A percentile compares a stretch with the other conserved stretches of the same genome.
phyloP scores from a whole-genome alignment of 2,113 vertebrate genomes.

The Peromyscus leucopus region DNA sequence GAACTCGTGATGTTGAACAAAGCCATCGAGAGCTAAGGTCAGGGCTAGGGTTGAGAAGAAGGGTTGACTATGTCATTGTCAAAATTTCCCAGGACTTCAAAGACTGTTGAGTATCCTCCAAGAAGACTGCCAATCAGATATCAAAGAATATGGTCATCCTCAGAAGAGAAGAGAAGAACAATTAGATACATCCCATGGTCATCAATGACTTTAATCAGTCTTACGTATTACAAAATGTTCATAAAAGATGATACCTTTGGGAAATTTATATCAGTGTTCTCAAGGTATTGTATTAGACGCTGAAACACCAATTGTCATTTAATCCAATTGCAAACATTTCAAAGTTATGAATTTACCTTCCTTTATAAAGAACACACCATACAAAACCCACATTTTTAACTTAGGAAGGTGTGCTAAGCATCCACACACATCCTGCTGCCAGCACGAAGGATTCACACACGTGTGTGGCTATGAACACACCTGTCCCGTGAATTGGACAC shows the following conservation, averaged over 20 bases:
- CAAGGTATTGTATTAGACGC: not conserved
- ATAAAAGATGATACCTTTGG: not conserved
- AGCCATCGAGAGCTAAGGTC: not conserved
- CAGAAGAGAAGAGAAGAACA: not conserved
- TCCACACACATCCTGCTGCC: not conserved
- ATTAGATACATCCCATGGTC: not conserved
- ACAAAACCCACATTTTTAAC: not conserved
- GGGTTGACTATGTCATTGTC: not conserved
- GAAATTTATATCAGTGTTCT: not conserved
- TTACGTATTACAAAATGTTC: not conserved
- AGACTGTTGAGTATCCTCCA: not conserved
- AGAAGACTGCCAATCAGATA: not conserved
- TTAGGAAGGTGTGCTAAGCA: not conserved
- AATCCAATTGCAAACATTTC: not conserved
- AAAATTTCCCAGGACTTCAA: not conserved
- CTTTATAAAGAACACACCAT: not conserved
- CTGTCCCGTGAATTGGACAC: not conserved
- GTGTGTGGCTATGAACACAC: not conserved
- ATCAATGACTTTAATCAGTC: not conserved
- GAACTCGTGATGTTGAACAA: not conserved
- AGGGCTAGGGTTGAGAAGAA: not conserved
- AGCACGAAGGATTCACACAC: not conserved
- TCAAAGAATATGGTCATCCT: not conserved
- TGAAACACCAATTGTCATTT: not conserved
- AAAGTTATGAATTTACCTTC: not conserved